Evolutionary conservation across 2,888 invertebrate species (phyloP), one percentile per base, ranked within the genome.

Genomic region (Gibbula magus): DNA sequence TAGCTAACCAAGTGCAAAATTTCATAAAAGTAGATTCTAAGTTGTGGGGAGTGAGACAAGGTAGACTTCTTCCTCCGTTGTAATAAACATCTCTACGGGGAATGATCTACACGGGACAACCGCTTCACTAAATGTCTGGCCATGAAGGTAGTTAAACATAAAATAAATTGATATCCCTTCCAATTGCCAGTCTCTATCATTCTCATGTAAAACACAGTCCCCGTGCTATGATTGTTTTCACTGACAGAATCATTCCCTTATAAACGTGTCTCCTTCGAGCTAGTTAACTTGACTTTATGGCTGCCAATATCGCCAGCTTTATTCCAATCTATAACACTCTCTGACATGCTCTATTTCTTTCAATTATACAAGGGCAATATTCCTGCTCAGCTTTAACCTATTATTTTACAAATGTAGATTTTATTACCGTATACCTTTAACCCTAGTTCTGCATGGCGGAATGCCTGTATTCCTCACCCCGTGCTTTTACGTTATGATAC

Each of bases 321-420:
- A 61, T 61, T 25, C 29, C 16, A 0, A 16, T 29, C 61, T 29
- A 61, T 61, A 61, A 61, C 25, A 61, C 25, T 61, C 29, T 29
- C 13, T 61, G 61, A 61, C 61, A 61, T 61, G 61, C 61, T 29
- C 61, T 61, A 61, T 61, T 61, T 61, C 61, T 29, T 61, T 61
- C 29, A 29, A 61, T 61, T 61, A 61, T 61, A 61, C 29, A 25
- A 61, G 29, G 13, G 29, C 29, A 61, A 61, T 61, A 61, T 61
- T 10, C 61, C 25, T 29, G 25, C 29, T 61, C 61, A 25, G 61
- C 18, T 29, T 29, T 16, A 61, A 25, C 29, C 61, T 61, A 61
- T 61, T 61, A 61, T 61, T 61, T 61, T 61, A 61, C 61, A 29
- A 61, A 61, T 61, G 29, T 61, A 29, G 25, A 61, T 61, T 61